Evolutionary conservation across 2,797 vertebrate species (phyloP).

Genomic region (Phoxinus dragarum): DNA sequence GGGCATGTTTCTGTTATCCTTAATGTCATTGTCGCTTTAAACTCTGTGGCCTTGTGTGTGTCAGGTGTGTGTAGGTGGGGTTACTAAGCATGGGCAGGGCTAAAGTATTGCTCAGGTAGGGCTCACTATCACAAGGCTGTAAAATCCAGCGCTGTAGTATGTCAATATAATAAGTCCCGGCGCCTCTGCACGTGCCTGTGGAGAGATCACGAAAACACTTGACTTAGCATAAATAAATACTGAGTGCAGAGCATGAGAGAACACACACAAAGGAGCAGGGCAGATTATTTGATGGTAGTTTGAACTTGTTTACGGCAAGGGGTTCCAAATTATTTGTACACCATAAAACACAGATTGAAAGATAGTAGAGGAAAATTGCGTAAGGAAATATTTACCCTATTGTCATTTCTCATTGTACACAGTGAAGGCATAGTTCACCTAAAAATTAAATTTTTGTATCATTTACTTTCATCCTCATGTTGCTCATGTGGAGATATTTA

Average conservation of each 20-base stretch:
- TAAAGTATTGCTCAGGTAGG: slow-evolving; percentile 62
- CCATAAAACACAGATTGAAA: neutral
- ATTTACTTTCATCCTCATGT: neutral
- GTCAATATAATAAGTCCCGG: slow-evolving; percentile 75
- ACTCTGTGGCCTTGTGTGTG: slow-evolving; percentile 68
- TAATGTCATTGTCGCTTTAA: slow-evolving; percentile 22
- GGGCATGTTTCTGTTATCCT: slow-evolving; percentile 14
- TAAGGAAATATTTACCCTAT: neutral
- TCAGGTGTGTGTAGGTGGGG: slow-evolving; percentile 65
- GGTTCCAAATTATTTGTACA: neutral
- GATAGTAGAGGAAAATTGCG: neutral
- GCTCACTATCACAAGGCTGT: slow-evolving; percentile 60
- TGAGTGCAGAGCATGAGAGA: slow-evolving; percentile 62
- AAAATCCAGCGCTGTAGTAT: slow-evolving; percentile 70
- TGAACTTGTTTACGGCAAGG: slow-evolving; percentile 46
- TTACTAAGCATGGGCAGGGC: slow-evolving; percentile 42
- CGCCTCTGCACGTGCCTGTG: slow-evolving; percentile 72
- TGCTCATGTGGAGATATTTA: neutral
- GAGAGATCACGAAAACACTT: slow-evolving; percentile 72
- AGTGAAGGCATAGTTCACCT: neutral
- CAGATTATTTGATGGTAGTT: slow-evolving; percentile 9
- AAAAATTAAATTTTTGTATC: neutral
- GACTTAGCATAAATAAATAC: slow-evolving; percentile 65
- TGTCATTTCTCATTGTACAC: neutral
- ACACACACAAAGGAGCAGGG: slow-evolving; percentile 36